Evolutionary conservation across 2,888 invertebrate genomes (phyloP).

Genomic region (Gortyna flavago): DNA sequence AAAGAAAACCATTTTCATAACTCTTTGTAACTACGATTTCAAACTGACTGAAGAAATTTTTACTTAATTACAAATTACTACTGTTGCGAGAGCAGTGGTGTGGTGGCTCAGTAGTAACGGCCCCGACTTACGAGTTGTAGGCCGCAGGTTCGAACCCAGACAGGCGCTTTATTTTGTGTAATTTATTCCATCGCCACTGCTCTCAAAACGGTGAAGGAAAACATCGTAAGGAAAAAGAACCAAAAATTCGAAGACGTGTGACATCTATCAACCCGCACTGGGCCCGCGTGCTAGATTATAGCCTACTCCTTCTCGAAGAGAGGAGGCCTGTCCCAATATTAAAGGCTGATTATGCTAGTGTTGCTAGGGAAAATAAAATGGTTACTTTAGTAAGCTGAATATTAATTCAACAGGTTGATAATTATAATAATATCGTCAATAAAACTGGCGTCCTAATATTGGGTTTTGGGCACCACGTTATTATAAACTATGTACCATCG

Average conservation of each 20-base stretch:
- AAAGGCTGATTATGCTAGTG: not conserved
- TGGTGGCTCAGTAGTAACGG: not conserved
- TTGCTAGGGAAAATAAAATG: conserved; percentile 9
- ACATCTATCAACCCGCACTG: too few species aligned
- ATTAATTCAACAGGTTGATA: not conserved
- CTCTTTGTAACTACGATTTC: not conserved
- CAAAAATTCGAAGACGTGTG: too few species aligned
- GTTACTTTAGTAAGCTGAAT: conserved; percentile 8
- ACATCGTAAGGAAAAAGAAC: not conserved
- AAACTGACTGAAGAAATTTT: not conserved
- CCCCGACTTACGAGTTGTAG: not conserved
- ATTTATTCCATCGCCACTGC: not conserved
- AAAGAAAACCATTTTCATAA: conserved; percentile 62
- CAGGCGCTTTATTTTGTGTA: not conserved
- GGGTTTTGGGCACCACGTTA: not conserved
- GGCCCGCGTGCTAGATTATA: too few species aligned
- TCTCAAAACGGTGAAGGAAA: not conserved
- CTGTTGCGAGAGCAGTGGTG: not conserved
- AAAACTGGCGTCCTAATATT: not conserved
- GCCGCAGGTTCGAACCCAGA: not conserved
- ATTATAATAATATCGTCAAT: not conserved
- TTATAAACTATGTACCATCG: too few species aligned
- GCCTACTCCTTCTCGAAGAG: too few species aligned
- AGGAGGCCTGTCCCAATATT: not conserved
- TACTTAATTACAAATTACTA: not conserved